Percentiles rank a stretch among this genome's conserved stretches.
Evolutionary conservation across 2,113 vertebrate genomes (phyloP).

Genomic region (Rhodinocichla rosea): DNA sequence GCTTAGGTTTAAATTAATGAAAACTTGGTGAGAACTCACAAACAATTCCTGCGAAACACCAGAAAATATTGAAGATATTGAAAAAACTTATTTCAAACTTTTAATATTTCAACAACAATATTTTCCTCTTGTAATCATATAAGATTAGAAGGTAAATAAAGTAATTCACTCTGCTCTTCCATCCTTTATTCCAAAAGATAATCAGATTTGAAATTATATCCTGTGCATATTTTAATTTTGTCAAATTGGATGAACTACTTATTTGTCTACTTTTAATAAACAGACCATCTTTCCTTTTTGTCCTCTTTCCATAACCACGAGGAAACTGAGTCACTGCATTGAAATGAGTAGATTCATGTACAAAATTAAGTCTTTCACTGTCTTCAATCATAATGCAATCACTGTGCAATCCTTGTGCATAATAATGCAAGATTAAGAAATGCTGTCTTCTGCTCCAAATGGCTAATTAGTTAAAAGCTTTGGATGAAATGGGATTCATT

Average conservation of each 20-base stretch:
- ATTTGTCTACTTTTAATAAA: background rate
- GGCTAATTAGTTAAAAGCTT: background rate
- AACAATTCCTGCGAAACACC: background rate
- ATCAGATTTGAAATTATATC: background rate
- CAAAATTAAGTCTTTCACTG: background rate
- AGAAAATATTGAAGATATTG: background rate
- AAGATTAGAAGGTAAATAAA: background rate
- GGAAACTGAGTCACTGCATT: background rate
- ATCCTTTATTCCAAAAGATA: background rate
- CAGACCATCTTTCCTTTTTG: background rate
- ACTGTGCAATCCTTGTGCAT: background rate
- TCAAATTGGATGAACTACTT: background rate
- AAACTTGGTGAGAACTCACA: background rate
- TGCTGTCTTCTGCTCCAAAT: background rate
- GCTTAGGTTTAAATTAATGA: background rate
- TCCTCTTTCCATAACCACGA: background rate
- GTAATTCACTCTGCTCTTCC: background rate
- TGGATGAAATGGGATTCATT: background rate
- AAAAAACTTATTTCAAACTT: background rate
- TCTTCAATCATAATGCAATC: background rate
- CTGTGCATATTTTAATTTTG: background rate
- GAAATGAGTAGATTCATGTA: background rate
- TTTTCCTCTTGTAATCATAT: background rate
- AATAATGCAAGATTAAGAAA: background rate
- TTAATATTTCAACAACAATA: background rate